These are phyloP conservation scores for Nomada goodeniana DNA, from an alignment of 2,888 invertebrate species.

Conservation along the genomic window DNA sequence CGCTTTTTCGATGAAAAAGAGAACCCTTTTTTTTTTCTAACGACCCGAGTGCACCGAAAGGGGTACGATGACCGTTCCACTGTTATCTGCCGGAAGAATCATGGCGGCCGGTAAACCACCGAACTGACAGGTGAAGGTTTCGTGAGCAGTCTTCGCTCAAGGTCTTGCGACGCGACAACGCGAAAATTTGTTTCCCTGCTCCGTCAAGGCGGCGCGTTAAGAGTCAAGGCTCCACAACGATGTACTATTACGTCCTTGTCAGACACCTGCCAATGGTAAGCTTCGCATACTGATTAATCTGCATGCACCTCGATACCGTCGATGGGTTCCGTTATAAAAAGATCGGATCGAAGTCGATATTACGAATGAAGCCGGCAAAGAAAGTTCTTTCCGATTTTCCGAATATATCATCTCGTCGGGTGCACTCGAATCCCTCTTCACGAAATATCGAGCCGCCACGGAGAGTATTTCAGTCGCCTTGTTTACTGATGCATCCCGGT, in stretches of 20 bases:
- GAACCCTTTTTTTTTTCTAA: slow-evolving; percentile 42
- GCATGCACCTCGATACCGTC: neutral
- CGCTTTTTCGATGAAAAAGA: slow-evolving; percentile 7
- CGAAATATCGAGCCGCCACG: no score
- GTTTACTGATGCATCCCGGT: no score
- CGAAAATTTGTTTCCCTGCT: slow-evolving; percentile 59
- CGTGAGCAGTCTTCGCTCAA: slow-evolving; percentile 77
- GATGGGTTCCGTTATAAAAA: neutral
- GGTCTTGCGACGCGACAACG: slow-evolving; percentile 75
- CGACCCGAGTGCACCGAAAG: slow-evolving; percentile 66
- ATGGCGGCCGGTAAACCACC: slow-evolving; percentile 74
- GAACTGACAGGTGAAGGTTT: slow-evolving; percentile 76
- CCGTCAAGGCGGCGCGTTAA: slow-evolving; percentile 56
- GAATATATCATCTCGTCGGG: no score
- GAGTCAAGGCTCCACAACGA: slow-evolving; percentile 45
- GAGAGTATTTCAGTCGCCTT: no score
- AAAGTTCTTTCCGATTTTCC: no score
- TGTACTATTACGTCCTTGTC: slow-evolving; percentile 3
- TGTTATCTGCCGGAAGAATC: slow-evolving; percentile 77
- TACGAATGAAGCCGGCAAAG: no score
- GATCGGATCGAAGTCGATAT: no score
- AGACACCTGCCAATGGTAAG: slow-evolving; percentile 62
- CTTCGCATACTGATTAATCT: slow-evolving; percentile 23
- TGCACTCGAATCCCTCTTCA: no score
- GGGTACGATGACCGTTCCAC: slow-evolving; percentile 72